These are phyloP conservation scores for Chloropsis cyanopogon DNA, from an alignment of 2,113 vertebrate species.

Conservation along the genomic window DNA sequence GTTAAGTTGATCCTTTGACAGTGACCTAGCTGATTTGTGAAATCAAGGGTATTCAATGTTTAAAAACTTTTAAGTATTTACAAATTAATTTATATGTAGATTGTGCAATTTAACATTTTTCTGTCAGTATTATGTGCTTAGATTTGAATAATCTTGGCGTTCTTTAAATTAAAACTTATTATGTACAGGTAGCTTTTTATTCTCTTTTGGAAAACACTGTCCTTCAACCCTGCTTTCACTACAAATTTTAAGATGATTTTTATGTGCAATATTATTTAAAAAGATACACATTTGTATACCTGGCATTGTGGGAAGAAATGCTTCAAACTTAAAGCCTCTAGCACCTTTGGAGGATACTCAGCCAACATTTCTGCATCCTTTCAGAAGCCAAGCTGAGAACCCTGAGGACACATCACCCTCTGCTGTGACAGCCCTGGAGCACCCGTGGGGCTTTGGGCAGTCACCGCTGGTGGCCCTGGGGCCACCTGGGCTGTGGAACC, in stretches of 20 bases:
- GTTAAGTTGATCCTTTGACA: constrained; percentile 40
- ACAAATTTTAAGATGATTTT: constrained; percentile 51
- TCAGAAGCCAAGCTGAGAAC: not conserved
- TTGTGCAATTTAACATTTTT: constrained; percentile 69
- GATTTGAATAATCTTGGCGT: constrained; percentile 67
- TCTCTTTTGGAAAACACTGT: constrained; percentile 62
- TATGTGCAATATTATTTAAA: constrained; percentile 70
- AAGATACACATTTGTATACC: constrained; percentile 33
- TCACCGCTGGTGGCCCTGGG: not conserved
- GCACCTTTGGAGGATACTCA: constrained; percentile 52
- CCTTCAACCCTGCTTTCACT: constrained; percentile 51
- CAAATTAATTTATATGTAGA: constrained; percentile 71
- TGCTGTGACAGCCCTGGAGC: not conserved
- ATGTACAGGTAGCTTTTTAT: constrained; percentile 68
- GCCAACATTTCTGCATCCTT: not conserved
- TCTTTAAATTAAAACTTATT: constrained; percentile 65
- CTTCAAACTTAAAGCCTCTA: constrained; percentile 26
- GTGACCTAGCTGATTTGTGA: constrained; percentile 60
- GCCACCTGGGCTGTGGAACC: not conserved
- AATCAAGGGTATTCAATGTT: constrained; percentile 67
- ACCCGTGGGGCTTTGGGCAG: not conserved
- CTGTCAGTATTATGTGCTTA: constrained; percentile 73
- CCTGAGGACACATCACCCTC: not conserved
- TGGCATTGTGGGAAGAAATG: constrained; percentile 21
- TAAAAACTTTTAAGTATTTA: constrained; percentile 61